A percentile compares a stretch with the other conserved stretches of the same genome.
Evolutionary conservation across 2,888 invertebrate genomes (phyloP).

Genomic region (Rapana venosa): DNA sequence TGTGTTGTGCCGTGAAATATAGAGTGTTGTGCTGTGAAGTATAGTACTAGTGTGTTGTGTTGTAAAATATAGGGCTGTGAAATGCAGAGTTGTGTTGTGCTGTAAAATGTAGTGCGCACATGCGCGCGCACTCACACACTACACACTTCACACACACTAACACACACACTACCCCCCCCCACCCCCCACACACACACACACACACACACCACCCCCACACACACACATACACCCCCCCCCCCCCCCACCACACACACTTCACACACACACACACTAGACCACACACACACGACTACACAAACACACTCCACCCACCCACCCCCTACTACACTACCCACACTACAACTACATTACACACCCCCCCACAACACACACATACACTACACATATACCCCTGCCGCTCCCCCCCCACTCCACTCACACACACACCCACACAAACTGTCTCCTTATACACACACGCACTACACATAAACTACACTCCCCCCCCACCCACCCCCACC

Average conservation of each 20-base stretch:
- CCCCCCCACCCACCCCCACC: no score
- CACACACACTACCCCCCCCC: neutral
- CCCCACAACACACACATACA: no score
- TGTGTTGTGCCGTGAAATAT: no score
- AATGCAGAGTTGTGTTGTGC: no score
- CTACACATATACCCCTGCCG: neutral
- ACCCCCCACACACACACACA: neutral
- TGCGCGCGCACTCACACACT: neutral
- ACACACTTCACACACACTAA: neutral
- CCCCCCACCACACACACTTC: neutral
- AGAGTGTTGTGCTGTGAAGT: no score
- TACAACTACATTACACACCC: no score
- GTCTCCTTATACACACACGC: no score
- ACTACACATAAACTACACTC: no score
- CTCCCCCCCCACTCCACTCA: no score
- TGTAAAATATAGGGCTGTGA: no score
- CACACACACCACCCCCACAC: neutral
- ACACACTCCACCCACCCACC: neutral
- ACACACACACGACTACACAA: slow-evolving; percentile 2
- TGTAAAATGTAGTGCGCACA: neutral
- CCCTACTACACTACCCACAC: neutral
- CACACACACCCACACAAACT: no score
- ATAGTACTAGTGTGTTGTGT: no score
- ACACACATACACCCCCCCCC: slow-evolving; percentile 19
- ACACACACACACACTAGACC: neutral